Base-by-base conservation (phyloP, 2,888 invertebrate species). In the Capitulum mitella region DNA sequence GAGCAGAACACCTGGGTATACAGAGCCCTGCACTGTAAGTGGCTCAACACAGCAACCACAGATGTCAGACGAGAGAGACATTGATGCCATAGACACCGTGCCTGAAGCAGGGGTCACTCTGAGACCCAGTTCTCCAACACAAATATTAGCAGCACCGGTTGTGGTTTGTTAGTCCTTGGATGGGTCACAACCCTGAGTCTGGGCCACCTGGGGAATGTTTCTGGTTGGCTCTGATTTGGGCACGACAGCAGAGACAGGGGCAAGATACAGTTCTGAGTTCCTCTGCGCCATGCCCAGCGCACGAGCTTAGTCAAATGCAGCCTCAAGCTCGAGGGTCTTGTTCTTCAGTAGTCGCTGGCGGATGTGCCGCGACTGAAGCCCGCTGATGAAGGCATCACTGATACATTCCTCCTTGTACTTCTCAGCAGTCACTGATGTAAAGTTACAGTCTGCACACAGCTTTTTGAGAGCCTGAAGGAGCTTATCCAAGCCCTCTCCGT, bases 401-500 rank as follows among this genome's bases (percentile, higher is more conserved):
- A 80, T 78, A 22, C 29, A 78, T 37, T 80, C 80, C 37, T 78
- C 77, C 32, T 48, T 74, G 46, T 79, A 40, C 34, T 78, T 40
- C 43, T n/a, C 43, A 12, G 78, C 77, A 26, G 77, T 78, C 14
- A 80, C 77, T 14, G 77, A 29, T 40, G 70, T 77, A 32, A 43
- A 80, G 32, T 80, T 78, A 43, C 80, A 78, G 22, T 78, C 77
- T 37, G 26, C 78, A 64, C 77, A 74, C 2, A 77, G 29, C 16
- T 34, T 34, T 70, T 80, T 78, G 3, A 80, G 74, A 5, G 78
- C 78, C 26, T 61, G 77, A 40, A 81, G 75, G 32, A 76, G 76
- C 22, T 79, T 78, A 48, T 77, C 78, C n/a, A 81, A 40, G 22
- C 77, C n/a, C 75, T 79, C 80, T 3, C 78, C 79, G n/a, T 26